Evolutionary conservation across 1,140 invertebrate genomes (phyloP), one percentile per base, ranked within the genome.

Genomic region (Drosophila bipectinata): DNA sequence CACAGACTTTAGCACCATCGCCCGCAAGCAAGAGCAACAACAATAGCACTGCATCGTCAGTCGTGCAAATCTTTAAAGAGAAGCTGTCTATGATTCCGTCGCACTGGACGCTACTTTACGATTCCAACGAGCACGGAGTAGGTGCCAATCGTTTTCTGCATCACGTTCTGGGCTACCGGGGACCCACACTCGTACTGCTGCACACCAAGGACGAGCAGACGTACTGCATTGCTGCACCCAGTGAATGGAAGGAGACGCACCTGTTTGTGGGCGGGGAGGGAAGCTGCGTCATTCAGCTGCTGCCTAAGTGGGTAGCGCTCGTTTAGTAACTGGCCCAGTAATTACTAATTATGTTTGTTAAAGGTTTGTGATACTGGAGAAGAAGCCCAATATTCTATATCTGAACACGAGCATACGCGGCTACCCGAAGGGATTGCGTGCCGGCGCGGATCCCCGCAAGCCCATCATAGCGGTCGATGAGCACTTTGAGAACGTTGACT

Each of bases 71-170:
- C 39, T 95, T 95, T 87, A 92, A 96, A 75, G 92, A 94, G 21
- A 95, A 94, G 78, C 92, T 96, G 10, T 94, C 94, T 58, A 92
- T 94, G 69, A 92, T 95, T 73, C 94, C 94, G 1, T 96, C 95
- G 34, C 96, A 97, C 92, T 98, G 97, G 97, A 94, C 94, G 5
- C 92, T 95, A 34, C 92, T 98, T 12, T 98, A 98, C 92, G 95
- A 95, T 76, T 97, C 96, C 52, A 94, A 95, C 75, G 94, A 97
- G 57, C 96, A 98, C 90, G 97, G 97, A 3, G 92, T 97, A 6
- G 97, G 97, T 21, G 94, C 95, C 32, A 98, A 98, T 93, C 94
- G 97, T 12, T 97, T 98, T 92, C 92, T 96, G 80, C 96, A 97
- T 87, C 97, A 98, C 92, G 96, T 98, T 1, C 93, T 97, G 15